A percentile compares a stretch with the other conserved stretches of the same genome.
These are phyloP conservation scores for Dyspetes luteomarginatus DNA, from an alignment of 2,888 invertebrate genomes.

Conservation along the genomic window DNA sequence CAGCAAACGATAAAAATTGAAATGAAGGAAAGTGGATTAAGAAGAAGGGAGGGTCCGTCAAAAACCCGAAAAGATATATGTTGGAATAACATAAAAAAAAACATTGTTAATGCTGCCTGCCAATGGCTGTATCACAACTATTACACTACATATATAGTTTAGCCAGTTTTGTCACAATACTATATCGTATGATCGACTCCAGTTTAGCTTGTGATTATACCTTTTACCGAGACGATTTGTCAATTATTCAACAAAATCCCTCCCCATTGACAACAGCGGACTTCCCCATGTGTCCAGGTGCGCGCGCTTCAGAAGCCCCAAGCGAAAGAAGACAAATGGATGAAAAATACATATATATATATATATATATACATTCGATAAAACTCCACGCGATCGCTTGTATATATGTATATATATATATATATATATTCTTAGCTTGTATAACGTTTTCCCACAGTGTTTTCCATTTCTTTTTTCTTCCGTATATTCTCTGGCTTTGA, in stretches of 20 bases:
- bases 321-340: background rate
- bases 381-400: background rate
- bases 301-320: background rate
- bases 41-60: too few relatives aligned
- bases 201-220: slow-evolving; percentile 11
- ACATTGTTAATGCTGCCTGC: too few relatives aligned
- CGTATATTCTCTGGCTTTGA: background rate
- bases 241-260: slow-evolving; percentile 21
- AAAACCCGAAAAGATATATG: too few relatives aligned
- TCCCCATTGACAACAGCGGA: background rate
- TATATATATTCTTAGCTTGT: background rate
- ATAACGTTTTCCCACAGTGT: background rate
- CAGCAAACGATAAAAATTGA: too few relatives aligned
- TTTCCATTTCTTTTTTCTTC: background rate
- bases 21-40: too few relatives aligned
- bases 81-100: too few relatives aligned
- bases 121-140: background rate
- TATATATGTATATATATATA: background rate
- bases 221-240: slow-evolving; percentile 7
- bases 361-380: background rate
- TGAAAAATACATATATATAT: background rate
- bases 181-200: slow-evolving; percentile 24
- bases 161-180: background rate
- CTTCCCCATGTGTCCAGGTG: slow-evolving; percentile 8
- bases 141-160: background rate